Percentiles rank a stretch among this genome's conserved stretches.
phyloP scores from a whole-genome alignment of 2,113 vertebrate species.

The Phycodurus eques region DNA sequence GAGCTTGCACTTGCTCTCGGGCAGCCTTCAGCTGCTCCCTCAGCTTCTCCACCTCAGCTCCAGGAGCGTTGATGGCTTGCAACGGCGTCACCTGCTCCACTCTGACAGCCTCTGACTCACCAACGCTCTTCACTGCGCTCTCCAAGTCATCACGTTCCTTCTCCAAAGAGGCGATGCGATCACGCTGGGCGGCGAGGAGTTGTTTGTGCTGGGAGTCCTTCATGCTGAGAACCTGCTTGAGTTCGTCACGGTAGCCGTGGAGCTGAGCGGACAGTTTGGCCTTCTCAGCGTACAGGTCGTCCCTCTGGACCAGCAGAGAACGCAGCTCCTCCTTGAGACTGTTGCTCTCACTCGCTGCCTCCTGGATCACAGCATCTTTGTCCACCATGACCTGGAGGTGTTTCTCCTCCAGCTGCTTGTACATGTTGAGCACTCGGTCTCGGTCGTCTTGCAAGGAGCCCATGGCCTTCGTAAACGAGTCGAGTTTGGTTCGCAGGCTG shows the following conservation, averaged over 20 bases:
- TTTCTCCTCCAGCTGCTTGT: constrained; percentile 87
- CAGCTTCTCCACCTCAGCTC: constrained; percentile 78
- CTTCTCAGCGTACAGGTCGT: constrained; percentile 91
- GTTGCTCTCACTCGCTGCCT: constrained; percentile 90
- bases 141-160: constrained; percentile 67
- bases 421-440: constrained; percentile 81
- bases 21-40: constrained; percentile 72
- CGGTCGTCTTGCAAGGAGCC: constrained; percentile 91
- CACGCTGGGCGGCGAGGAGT: constrained; percentile 80
- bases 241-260: constrained; percentile 83
- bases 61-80: constrained; percentile 70
- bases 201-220: constrained; percentile 93
- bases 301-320: constrained; percentile 78
- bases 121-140: constrained; percentile 35
- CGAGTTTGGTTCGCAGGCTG: constrained; percentile 79
- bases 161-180: constrained; percentile 77
- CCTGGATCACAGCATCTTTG: constrained; percentile 91
- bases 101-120: constrained; percentile 39
- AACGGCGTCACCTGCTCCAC: constrained; percentile 67
- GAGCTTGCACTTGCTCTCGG: constrained; percentile 59
- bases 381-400: constrained; percentile 87
- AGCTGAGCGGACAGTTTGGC: constrained; percentile 88
- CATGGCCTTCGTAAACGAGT: constrained; percentile 91
- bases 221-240: constrained; percentile 88
- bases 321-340: constrained; percentile 86